phyloP scores from a whole-genome alignment of 2,888 invertebrate species.

The Trimorus sp. region DNA sequence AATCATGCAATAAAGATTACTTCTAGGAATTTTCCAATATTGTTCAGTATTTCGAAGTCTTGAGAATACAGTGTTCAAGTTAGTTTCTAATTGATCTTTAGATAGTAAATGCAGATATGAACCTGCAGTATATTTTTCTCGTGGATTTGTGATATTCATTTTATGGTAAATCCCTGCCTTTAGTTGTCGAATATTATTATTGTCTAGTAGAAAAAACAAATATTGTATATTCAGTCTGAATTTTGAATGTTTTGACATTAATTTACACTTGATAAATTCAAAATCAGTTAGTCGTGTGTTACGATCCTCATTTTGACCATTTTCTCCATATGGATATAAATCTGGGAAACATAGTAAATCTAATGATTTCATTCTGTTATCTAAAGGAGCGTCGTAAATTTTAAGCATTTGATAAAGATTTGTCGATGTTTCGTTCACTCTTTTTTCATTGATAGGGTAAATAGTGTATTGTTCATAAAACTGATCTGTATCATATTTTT shows the following conservation, averaged over 20 bases:
- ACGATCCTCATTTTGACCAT: constrained; percentile 30
- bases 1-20: constrained; percentile 55
- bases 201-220: constrained; percentile 20
- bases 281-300: constrained; percentile 50
- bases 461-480: constrained; percentile 2
- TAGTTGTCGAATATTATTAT: too few relatives aligned
- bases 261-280: not conserved
- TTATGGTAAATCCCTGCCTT: too few relatives aligned
- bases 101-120: constrained; percentile 20
- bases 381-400: constrained; percentile 63
- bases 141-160: constrained; percentile 36
- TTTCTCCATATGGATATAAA: constrained; percentile 49
- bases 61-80: constrained; percentile 55
- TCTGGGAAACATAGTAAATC: constrained; percentile 69
- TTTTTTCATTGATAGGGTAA: not conserved
- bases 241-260: constrained; percentile 47
- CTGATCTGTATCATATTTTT: constrained; percentile 49
- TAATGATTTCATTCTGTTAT: constrained; percentile 53
- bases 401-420: constrained; percentile 68
- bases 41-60: constrained; percentile 64
- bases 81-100: constrained; percentile 4
- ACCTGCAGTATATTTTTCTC: constrained; percentile 25
- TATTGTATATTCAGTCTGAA: constrained; percentile 70
- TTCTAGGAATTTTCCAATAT: constrained; percentile 31
- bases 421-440: constrained; percentile 37